A percentile compares a stretch with the other conserved stretches of the same genome.
Evolutionary conservation across 2,113 vertebrate genomes (phyloP).

Genomic region (Apodemus speciosus): DNA sequence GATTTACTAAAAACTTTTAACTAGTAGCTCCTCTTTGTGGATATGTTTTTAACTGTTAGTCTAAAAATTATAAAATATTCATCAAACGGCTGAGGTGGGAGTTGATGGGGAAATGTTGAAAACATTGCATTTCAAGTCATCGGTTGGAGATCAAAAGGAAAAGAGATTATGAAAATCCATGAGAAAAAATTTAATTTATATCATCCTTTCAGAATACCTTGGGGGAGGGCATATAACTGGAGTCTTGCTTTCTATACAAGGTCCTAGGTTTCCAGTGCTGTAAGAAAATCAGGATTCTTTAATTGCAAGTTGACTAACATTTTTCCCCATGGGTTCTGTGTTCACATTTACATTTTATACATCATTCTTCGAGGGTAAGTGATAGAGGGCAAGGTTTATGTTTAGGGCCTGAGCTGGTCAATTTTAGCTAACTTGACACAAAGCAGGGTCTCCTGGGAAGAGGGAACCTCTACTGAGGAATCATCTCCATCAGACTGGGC

Average conservation of each 20-base stretch:
- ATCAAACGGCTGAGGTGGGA: slow-evolving; percentile 56
- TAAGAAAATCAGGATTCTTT: slow-evolving; percentile 24
- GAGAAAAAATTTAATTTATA: slow-evolving; percentile 20
- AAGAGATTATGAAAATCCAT: slow-evolving; percentile 40
- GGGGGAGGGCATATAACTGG: background rate
- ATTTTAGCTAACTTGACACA: background rate
- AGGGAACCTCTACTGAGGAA: background rate
- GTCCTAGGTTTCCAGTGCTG: background rate
- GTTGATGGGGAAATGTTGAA: slow-evolving; percentile 32
- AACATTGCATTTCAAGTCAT: slow-evolving; percentile 8
- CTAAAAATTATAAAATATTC: slow-evolving; percentile 68
- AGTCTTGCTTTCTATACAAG: background rate
- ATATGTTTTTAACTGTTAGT: slow-evolving; percentile 62
- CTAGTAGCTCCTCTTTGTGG: slow-evolving; percentile 60
- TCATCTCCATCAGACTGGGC: background rate
- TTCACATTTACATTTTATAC: slow-evolving; percentile 35
- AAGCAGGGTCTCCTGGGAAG: background rate
- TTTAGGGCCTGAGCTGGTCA: background rate
- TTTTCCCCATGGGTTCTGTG: background rate
- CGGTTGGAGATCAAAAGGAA: slow-evolving; percentile 46
- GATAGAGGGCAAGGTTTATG: slow-evolving; percentile 9
- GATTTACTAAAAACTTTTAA: slow-evolving; percentile 65
- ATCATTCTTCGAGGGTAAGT: background rate
- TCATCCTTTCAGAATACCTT: slow-evolving; percentile 43
- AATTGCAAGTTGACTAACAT: background rate